A percentile compares a stretch with the other conserved stretches of the same genome.
Conservation (phyloP, 2,797 vertebrate genomes). For the Falco cherrug region DNA sequence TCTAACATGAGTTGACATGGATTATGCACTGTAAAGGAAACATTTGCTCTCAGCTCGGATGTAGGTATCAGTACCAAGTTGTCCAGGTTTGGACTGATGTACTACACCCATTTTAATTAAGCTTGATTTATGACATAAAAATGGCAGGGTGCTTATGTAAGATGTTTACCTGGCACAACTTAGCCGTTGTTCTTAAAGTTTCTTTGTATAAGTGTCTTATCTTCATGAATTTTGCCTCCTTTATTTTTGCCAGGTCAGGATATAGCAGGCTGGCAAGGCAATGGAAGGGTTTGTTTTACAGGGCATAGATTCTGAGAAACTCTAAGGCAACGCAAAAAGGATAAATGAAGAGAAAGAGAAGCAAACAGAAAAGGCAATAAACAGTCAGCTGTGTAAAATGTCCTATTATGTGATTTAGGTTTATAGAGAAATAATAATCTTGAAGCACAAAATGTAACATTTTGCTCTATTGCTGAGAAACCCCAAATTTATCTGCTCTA, state of each 20-base stretch:
- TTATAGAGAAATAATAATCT: conserved; percentile 31
- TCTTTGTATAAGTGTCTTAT: not conserved
- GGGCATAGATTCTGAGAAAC: not conserved
- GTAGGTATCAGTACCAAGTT: not conserved
- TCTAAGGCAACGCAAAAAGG: not conserved
- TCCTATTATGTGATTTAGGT: conserved; percentile 23
- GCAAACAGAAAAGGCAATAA: not conserved
- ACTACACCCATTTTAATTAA: not conserved
- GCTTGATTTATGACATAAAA: not conserved
- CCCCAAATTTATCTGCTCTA: conserved; percentile 24
- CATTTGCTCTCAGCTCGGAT: not conserved
- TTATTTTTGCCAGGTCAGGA: not conserved
- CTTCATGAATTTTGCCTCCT: not conserved
- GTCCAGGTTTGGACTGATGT: not conserved
- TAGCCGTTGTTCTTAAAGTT: not conserved
- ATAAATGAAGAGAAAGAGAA: not conserved
- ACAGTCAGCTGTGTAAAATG: conserved; percentile 20
- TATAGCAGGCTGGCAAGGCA: not conserved
- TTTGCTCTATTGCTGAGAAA: conserved; percentile 36
- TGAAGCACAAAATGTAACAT: conserved; percentile 12
- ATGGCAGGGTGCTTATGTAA: not conserved
- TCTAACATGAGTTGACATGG: not conserved
- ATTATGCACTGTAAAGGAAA: not conserved
- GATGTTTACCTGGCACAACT: not conserved
- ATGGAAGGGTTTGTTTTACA: not conserved